Percentiles rank a stretch among this genome's conserved stretches.
Evolutionary conservation across 2,113 vertebrate genomes (phyloP).

Genomic region (Sarotherodon lohbergeri): DNA sequence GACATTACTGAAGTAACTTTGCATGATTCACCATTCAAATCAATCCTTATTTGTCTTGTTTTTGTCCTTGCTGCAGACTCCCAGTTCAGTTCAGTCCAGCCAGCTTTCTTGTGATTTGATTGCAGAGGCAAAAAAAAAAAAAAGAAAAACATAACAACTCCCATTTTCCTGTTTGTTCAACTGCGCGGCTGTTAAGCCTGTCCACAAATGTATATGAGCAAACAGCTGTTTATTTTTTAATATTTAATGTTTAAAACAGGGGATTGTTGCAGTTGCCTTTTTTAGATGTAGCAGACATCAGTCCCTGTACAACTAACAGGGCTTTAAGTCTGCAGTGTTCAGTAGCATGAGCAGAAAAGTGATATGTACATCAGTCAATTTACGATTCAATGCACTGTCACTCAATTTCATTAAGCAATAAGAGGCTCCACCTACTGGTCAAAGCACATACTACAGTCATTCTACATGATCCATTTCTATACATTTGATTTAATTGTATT

Average conservation of each 20-base stretch:
- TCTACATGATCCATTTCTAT: background rate
- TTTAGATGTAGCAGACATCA: background rate
- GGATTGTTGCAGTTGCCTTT: background rate
- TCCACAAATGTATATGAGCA: background rate
- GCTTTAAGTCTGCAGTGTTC: background rate
- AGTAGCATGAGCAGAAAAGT: background rate
- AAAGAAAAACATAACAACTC: background rate
- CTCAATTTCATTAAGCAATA: background rate
- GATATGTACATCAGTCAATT: background rate
- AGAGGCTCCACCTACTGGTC: background rate
- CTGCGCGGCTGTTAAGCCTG: background rate
- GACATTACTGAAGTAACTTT: background rate
- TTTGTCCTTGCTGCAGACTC: background rate
- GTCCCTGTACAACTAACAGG: background rate
- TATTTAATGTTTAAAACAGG: background rate
- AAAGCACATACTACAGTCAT: background rate
- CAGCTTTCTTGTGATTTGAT: background rate
- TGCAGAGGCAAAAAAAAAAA: background rate
- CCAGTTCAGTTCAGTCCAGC: background rate
- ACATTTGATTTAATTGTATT: background rate
- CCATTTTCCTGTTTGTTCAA: background rate
- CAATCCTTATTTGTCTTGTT: background rate
- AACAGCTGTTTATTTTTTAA: background rate
- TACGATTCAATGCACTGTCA: rapidly evolving
- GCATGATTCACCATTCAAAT: background rate